A percentile compares a stretch with the other conserved stretches of the same genome.
Evolutionary conservation across 2,888 invertebrate species (phyloP).

Genomic region (Sericinus montela): DNA sequence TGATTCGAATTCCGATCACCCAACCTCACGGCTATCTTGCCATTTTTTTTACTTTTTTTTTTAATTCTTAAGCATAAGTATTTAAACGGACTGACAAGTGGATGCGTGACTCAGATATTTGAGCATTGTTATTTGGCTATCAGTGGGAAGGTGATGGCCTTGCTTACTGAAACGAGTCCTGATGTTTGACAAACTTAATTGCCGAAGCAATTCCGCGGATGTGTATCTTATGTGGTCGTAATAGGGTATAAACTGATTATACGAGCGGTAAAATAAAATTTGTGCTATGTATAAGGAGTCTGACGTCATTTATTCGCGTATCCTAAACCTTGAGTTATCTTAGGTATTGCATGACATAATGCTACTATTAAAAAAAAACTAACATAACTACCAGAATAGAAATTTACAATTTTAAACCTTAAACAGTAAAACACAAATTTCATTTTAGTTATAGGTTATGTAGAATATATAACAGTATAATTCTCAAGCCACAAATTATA

Average conservation of each 20-base stretch:
- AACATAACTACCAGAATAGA: neutral
- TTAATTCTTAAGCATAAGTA: too few relatives aligned
- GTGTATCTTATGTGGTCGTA: conserved; percentile 19
- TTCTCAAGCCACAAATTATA: too few relatives aligned
- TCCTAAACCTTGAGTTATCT: conserved; percentile 21
- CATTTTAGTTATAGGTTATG: too few relatives aligned
- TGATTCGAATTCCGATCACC: too few relatives aligned
- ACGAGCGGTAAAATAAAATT: conserved; percentile 4
- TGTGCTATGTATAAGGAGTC: conserved; percentile 18
- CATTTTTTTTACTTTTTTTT: too few relatives aligned
- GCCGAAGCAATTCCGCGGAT: conserved; percentile 15
- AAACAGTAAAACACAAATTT: too few relatives aligned
- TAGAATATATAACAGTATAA: too few relatives aligned
- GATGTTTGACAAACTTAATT: conserved; percentile 7
- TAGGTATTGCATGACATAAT: conserved; percentile 19
- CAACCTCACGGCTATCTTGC: too few relatives aligned
- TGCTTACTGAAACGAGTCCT: conserved; percentile 33
- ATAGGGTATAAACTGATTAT: conserved; percentile 9
- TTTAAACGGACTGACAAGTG: neutral
- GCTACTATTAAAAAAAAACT: neutral
- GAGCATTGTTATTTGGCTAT: conserved; percentile 50
- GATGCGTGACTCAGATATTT: conserved; percentile 35
- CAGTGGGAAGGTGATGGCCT: conserved; percentile 63
- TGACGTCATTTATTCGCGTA: conserved; percentile 25
- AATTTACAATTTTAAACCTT: neutral